Conservation (phyloP, 2,888 invertebrate genomes). For the Anticlea derivata region DNA sequence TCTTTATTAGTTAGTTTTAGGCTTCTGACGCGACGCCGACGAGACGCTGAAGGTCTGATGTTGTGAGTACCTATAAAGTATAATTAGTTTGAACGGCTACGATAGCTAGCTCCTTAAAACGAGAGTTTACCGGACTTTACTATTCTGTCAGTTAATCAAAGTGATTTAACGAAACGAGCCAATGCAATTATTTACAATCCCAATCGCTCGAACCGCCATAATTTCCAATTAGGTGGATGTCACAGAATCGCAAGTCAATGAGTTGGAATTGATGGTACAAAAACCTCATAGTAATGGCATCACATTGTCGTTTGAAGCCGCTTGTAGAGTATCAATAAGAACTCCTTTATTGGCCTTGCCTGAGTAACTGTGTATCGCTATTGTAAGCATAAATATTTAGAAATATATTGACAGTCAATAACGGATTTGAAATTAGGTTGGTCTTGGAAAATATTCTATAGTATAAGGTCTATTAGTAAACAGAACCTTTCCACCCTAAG, state of each 20-base stretch:
- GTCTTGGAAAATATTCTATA: too few relatives aligned
- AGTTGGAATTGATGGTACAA: constrained; percentile 52
- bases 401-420: too few relatives aligned
- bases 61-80: not conserved
- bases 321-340: constrained; percentile 6
- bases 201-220: constrained; percentile 62
- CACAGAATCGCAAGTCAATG: constrained; percentile 46
- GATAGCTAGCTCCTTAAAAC: constrained; percentile 30
- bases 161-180: constrained; percentile 64
- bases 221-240: constrained; percentile 70
- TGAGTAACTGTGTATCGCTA: not conserved
- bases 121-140: constrained; percentile 43
- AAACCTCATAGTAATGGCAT: constrained; percentile 56
- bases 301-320: constrained; percentile 52
- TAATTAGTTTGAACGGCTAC: not conserved
- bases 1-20: too few relatives aligned
- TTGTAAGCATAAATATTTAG: too few relatives aligned
- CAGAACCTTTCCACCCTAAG: too few relatives aligned
- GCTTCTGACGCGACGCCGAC: too few relatives aligned
- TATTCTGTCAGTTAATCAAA: constrained; percentile 58
- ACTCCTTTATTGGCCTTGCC: not conserved
- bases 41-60: too few relatives aligned
- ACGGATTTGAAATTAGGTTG: too few relatives aligned
- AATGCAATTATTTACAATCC: constrained; percentile 63
- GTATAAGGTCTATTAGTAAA: too few relatives aligned